phyloP scores from a whole-genome alignment of 1,140 invertebrate species.

The Diachasmimorpha longicaudata region DNA sequence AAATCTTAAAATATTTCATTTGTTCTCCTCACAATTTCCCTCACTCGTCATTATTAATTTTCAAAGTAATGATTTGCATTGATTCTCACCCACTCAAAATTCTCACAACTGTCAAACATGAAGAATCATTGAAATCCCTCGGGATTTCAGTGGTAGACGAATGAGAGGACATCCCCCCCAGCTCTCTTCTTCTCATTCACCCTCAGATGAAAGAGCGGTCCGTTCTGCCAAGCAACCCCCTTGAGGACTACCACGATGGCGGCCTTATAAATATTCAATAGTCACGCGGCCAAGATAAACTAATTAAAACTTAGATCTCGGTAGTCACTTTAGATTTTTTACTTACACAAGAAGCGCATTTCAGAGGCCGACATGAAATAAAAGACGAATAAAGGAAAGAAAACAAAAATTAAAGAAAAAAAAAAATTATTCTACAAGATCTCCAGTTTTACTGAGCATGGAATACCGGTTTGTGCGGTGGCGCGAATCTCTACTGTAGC shows the following conservation, averaged over 20 bases:
- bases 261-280: slow-evolving; percentile 65
- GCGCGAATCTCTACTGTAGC: slow-evolving; percentile 8
- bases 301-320: slow-evolving; percentile 66
- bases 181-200: slow-evolving; percentile 24
- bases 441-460: slow-evolving; percentile 2
- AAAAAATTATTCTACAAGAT: slow-evolving; percentile 24
- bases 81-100: background rate
- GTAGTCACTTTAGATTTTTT: slow-evolving; percentile 66
- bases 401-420: background rate
- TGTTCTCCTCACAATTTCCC: background rate
- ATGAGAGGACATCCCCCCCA: background rate
- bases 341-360: slow-evolving; percentile 66
- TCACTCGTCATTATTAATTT: background rate
- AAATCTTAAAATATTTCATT: background rate
- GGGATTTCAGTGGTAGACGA: background rate
- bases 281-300: slow-evolving; percentile 65
- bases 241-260: slow-evolving; percentile 32
- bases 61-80: no score
- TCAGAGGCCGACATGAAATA: slow-evolving; percentile 48
- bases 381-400: slow-evolving; percentile 21
- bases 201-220: background rate
- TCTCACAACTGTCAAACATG: background rate
- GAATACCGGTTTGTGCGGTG: slow-evolving; percentile 7
- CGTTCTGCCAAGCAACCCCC: background rate
- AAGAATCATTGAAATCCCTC: slow-evolving; percentile 7